Evolutionary conservation across 92 coral and sea anemone species (phyloP).

Genomic region (Parazoanthus atlanticus): DNA sequence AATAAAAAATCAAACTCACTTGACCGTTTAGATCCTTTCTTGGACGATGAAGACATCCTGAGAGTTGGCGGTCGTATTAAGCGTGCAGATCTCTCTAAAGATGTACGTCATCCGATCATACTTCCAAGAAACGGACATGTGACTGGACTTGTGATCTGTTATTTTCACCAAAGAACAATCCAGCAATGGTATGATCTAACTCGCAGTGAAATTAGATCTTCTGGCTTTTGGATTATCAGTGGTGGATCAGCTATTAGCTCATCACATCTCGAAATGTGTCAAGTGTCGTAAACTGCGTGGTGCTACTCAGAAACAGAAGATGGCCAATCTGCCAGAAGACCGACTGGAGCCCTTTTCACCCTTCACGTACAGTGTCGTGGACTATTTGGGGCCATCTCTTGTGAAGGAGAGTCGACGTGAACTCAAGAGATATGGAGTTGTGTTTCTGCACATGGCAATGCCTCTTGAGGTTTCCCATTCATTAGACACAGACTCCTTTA

Average conservation of each 20-base stretch:
- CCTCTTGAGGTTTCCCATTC: conserved; percentile 9
- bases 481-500: neutral
- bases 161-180: neutral
- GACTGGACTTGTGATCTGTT: conserved; percentile 25
- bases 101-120: conserved; percentile 7
- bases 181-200: conserved; percentile 16
- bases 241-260: conserved; percentile 1
- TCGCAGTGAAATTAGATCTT: conserved; percentile 26
- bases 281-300: neutral
- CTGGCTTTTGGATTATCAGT: conserved; percentile 34
- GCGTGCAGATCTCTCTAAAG: neutral
- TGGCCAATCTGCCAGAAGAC: neutral
- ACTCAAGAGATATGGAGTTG: conserved; percentile 16
- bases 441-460: neutral
- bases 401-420: conserved; percentile 12
- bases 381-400: neutral
- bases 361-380: conserved; percentile 3
- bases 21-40: conserved; percentile 17
- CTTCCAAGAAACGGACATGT: conserved; percentile 25
- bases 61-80: conserved; percentile 26
- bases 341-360: neutral
- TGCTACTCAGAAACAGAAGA: neutral
- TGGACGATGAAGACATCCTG: conserved; percentile 10
- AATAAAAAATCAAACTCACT: conserved; percentile 11
- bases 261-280: neutral